A percentile compares a stretch with the other conserved stretches of the same genome.
These are phyloP conservation scores for Stegastes partitus DNA, from an alignment of 2,113 vertebrate genomes.

Conservation along the genomic window DNA sequence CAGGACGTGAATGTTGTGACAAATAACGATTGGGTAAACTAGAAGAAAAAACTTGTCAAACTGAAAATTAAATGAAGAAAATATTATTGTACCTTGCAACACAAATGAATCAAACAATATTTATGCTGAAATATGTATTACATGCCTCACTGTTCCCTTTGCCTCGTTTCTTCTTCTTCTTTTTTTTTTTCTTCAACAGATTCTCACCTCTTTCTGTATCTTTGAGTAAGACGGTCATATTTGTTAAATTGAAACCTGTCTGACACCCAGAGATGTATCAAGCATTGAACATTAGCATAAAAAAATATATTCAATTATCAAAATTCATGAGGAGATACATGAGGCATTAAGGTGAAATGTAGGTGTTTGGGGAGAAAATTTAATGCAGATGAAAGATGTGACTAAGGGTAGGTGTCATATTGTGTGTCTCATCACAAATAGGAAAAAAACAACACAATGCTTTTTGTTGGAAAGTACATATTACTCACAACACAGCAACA, in stretches of 20 bases:
- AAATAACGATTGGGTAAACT: conserved; percentile 8
- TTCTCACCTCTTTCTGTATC: neutral
- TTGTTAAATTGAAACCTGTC: neutral
- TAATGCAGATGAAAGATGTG: neutral
- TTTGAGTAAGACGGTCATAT: neutral
- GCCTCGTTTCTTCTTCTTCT: too few relatives aligned
- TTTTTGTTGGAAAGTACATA: too few relatives aligned
- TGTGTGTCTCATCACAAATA: neutral
- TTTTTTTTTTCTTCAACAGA: neutral
- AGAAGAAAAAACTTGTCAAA: neutral
- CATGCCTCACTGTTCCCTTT: too few relatives aligned
- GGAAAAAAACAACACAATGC: neutral
- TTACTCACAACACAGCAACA: too few relatives aligned
- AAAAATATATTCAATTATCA: neutral
- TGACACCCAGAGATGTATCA: neutral
- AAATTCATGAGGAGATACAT: neutral
- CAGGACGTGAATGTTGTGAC: neutral
- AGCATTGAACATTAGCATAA: neutral
- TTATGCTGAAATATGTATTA: neutral
- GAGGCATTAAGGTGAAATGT: neutral
- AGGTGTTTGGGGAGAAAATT: neutral
- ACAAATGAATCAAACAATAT: neutral
- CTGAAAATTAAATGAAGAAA: neutral
- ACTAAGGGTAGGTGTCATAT: neutral
- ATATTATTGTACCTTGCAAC: neutral